Base-by-base conservation (phyloP, 37 sponge, comb jelly and placozoan genomes). In the Haliclona indistincta region DNA sequence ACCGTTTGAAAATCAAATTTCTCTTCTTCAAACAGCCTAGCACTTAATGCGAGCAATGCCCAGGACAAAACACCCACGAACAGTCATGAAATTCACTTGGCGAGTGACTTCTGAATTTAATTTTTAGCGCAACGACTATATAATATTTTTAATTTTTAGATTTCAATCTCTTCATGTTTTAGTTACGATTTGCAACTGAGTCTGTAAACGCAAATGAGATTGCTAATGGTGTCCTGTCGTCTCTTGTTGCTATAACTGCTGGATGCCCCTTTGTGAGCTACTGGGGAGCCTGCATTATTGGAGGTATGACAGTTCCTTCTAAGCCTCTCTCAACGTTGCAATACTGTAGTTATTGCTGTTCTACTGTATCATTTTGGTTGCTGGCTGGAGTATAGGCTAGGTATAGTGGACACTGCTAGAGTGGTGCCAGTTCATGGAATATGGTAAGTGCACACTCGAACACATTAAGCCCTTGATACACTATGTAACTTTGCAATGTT, bases 381-480 rank as follows among this genome's bases (percentile, higher is more conserved):
- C 61, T 91, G 35, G 30, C n/a, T 77, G n/a, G 96, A 95, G 73
- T 95, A 91, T 79, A 84, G 80, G 43, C 45, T 85, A 15, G 64
- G 70, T 0, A 79, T 95, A 26, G 74, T 85, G 38, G 96, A 95
- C 80, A 95, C 96, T n/a, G 96, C 92, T 33, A 43, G 87, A 13
- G 93, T 95, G 6, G 85, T 91, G n/a, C 96, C 96, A 19, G 89
- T 95, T 3, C 96, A 95, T 66, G 94, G 78, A 2, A 54, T 89
- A 19, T 89, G 94, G 93, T 85, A 30, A 41, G 81, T 71, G n/a
- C n/a, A n/a, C n/a, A n/a, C 56, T 3, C 15, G 20, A 54, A 22
- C 20, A 42, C 23, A 51, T 15, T 40, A 23, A 62, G 54, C 40
- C n/a, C n/a, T n/a, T n/a, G n/a, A n/a, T n/a, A n/a, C n/a, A n/a